Evolutionary conservation across 2,113 vertebrate species (phyloP).

Genomic region (Trematocara unimaculatum): DNA sequence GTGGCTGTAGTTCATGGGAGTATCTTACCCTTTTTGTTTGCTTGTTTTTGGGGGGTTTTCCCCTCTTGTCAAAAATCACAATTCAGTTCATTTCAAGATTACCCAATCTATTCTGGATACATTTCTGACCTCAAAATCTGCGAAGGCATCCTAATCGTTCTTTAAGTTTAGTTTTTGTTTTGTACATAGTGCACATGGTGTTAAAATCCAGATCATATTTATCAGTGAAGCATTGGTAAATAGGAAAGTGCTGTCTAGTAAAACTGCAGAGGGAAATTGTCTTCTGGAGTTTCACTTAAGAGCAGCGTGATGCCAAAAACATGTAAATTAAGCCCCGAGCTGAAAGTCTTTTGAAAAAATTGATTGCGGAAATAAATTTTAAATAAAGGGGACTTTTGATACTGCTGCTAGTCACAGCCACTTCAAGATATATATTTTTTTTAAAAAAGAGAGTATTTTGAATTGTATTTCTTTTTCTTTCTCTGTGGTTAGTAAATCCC

Average conservation of each 20-base stretch:
- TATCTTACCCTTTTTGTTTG: neutral
- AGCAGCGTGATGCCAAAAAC: neutral
- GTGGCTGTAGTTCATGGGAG: slow-evolving; percentile 44
- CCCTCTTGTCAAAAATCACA: neutral
- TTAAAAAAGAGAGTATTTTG: neutral
- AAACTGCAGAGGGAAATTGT: neutral
- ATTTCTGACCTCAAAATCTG: neutral
- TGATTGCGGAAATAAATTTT: neutral
- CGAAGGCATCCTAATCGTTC: neutral
- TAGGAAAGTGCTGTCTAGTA: neutral
- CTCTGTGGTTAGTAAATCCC: slow-evolving; percentile 23
- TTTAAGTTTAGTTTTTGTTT: neutral
- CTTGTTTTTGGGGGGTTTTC: neutral
- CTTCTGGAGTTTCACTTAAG: neutral
- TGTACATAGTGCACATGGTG: neutral
- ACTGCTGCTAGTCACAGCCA: slow-evolving; percentile 33
- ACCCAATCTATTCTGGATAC: neutral
- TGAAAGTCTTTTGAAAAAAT: neutral
- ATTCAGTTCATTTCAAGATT: neutral
- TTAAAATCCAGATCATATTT: neutral
- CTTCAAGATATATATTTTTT: neutral
- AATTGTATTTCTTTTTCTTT: neutral
- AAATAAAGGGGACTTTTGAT: neutral
- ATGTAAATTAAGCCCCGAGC: neutral
- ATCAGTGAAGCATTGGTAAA: neutral